Evolutionary conservation across 2,113 vertebrate species (phyloP), one percentile per base, ranked within the genome.

Genomic region (Solea solea): DNA sequence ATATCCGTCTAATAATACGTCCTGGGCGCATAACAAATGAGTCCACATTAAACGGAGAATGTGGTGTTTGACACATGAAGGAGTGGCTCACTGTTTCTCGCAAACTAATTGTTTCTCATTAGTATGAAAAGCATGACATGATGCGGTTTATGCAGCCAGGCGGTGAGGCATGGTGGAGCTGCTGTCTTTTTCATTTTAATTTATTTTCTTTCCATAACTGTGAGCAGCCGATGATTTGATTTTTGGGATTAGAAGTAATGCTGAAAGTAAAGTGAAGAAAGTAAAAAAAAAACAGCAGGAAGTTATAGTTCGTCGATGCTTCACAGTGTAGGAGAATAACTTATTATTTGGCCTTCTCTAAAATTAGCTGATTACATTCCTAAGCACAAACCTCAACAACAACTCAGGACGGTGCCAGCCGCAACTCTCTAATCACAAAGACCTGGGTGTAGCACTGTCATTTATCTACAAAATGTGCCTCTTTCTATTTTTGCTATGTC

Each of bases 101-200:
- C 57, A 67, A 21, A 84, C 81, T 88, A 88, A 89, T 88, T 91
- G 83, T 84, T 56, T 80, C 79, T 87, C 85, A 88, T 89, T 90
- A 86, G 83, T 76, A 87, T 87, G 83, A 86, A 78, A 76, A 81
- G 63, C 81, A 66, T 88, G 83, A 78, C 81, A 84, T 67, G 71
- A 67, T 81, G 80, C 48, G 11, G 70, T 80, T 88, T 68, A 66
- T 57, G 62, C 72, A 68, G 77, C 54, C 27, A 68, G 68, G 56
- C 74, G 52, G 79, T 1, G 53, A 70, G 67, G 66, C 56, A 4
- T 59, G 67, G 15, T 51, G 61, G 72, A 76, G 76, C 65, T 69
- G 75, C 15, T n/a, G 54, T 39, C 10, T 58, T 62, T 62, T 0
- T 39, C 9, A 2, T 50, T 62, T 40, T 50, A 1, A 25, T 72